A percentile compares a stretch with the other conserved stretches of the same genome.
These are phyloP conservation scores for Rhodeus uyekii DNA, from an alignment of 2,797 vertebrate genomes.

Conservation along the genomic window DNA sequence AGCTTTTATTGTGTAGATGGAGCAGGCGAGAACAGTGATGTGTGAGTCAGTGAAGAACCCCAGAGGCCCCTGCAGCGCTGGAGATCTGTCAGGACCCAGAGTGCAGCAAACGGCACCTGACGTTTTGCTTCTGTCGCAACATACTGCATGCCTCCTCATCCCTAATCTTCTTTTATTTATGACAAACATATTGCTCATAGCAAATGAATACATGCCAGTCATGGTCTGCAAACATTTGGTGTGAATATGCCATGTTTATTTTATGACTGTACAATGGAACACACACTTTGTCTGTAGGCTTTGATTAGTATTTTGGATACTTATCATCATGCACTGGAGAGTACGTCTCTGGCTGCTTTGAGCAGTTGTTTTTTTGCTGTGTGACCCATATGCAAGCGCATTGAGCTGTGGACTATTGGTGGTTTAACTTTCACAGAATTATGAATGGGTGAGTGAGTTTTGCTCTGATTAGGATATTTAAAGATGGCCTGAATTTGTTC, in stretches of 20 bases:
- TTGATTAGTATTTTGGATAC: not conserved
- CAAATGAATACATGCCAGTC: not conserved
- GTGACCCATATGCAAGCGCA: constrained; percentile 21
- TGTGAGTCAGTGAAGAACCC: constrained; percentile 39
- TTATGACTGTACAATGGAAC: not conserved
- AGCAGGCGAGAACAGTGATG: constrained; percentile 5
- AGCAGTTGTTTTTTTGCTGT: constrained; percentile 1
- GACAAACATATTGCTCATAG: not conserved
- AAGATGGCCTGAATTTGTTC: not conserved
- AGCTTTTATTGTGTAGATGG: constrained; percentile 2
- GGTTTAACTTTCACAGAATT: not conserved
- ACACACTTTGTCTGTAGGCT: not conserved
- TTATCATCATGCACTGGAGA: not conserved
- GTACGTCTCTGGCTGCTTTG: not conserved
- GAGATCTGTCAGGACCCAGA: constrained; percentile 39
- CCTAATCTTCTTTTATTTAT: not conserved
- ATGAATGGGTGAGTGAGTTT: not conserved
- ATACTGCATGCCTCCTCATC: not conserved
- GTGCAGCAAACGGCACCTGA: constrained; percentile 7
- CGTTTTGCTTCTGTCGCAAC: not conserved
- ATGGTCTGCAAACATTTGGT: not conserved
- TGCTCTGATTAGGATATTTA: not conserved
- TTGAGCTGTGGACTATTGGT: constrained; percentile 17
- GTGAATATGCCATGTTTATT: not conserved
- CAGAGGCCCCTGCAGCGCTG: constrained; percentile 38